These are phyloP conservation scores for Drosophila bunnanda DNA, from an alignment of 2,888 invertebrate genomes.

Conservation along the genomic window DNA sequence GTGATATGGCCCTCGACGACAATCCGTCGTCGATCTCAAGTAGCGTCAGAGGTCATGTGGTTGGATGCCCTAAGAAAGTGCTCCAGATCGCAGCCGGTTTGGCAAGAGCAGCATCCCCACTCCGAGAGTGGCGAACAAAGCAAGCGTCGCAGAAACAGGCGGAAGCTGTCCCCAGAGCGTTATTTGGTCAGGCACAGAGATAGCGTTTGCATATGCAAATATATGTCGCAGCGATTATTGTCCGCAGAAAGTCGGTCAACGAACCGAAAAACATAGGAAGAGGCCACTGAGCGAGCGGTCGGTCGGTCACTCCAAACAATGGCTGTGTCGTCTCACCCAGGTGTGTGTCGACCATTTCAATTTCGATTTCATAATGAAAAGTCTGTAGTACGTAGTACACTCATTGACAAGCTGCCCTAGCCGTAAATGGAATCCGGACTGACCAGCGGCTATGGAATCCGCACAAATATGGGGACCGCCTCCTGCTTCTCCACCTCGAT, in stretches of 20 bases:
- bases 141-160: conserved; percentile 24
- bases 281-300: conserved; percentile 2
- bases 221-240: conserved; percentile 25
- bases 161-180: conserved; percentile 42
- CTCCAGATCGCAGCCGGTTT: conserved; percentile 23
- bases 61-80: conserved; percentile 20
- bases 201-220: conserved; percentile 24
- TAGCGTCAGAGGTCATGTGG: conserved; percentile 9
- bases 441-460: conserved; percentile 57
- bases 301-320: conserved; percentile 7
- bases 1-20: conserved; percentile 13
- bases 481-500: conserved; percentile 9
- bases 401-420: conserved; percentile 43
- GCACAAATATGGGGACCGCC: conserved; percentile 58
- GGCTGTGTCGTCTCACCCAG: background rate
- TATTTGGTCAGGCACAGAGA: conserved; percentile 23
- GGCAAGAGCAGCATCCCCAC: background rate
- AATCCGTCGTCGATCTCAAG: conserved; percentile 17
- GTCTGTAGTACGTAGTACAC: conserved; percentile 6
- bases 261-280: conserved; percentile 53
- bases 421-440: conserved; percentile 48
- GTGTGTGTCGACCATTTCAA: conserved; percentile 51
- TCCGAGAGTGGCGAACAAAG: conserved; percentile 56
- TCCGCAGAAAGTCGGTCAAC: conserved; percentile 67
- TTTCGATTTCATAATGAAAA: conserved; percentile 64